Evolutionary conservation across 2,113 vertebrate species (phyloP), one percentile per base, ranked within the genome.

Genomic region (Lagopus leucura): DNA sequence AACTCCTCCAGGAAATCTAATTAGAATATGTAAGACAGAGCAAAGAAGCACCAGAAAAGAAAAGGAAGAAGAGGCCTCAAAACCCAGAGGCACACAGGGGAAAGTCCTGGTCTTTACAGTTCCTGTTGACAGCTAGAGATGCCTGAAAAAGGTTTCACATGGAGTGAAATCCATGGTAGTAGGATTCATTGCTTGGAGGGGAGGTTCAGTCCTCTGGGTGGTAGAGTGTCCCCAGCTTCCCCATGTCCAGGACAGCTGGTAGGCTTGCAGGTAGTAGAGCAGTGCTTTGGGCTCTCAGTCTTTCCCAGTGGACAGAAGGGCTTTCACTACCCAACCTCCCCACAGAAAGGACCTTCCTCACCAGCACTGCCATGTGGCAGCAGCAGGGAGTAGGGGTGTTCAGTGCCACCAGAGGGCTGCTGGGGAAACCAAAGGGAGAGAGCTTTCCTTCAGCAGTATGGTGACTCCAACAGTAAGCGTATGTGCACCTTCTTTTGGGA

Each of bases 1-100:
- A 96, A 95, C 86, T 93, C 61, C 88, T 82, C 63, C 90, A 92
- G 64, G 48, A 97, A 81, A 87, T 43, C 86, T 95, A 87, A 90
- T 95, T 94, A 92, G 80, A 87, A 86, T 89, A 42, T 67, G 36
- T 93, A 65, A 94, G 76, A 54, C 65, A 28, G n/a, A 82, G 47
- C 65, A 87, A 43, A 88, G 75, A 66, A 96, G 60, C 36, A 66
- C 60, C 69, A 75, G 83, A 92, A 84, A 95, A 93, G 79, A 64
- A 70, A 87, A 74, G 69, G 58, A 75, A 80, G 90, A 67, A 63
- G 57, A 40, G 15, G 42, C 52, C 64, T 72, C 74, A 57, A 63
- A 81, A 91, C 15, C 38, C 42, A 42, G 47, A 75, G 48, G n/a
- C 20, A 52, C 55, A 16, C 43, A 70, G 73, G 42, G 22, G n/a